A percentile compares a stretch with the other conserved stretches of the same genome.
Conservation (phyloP, 1,140 invertebrate genomes). For the Drosophila carrolli region DNA sequence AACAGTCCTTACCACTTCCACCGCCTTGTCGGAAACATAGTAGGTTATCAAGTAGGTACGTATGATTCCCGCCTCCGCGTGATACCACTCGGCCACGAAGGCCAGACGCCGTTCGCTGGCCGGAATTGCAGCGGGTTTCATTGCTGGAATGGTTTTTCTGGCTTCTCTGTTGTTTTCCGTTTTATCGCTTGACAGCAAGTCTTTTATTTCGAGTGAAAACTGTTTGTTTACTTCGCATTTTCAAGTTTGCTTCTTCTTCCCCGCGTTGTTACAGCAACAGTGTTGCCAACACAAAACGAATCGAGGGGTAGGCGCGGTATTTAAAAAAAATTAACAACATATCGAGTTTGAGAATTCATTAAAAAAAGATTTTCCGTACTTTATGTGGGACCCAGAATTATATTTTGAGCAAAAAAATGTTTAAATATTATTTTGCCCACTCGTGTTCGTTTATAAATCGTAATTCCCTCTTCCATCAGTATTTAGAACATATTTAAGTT, state of each 20-base stretch:
- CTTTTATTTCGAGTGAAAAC: conserved; percentile 22
- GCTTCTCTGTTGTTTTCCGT: not conserved
- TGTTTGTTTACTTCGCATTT: conserved; percentile 22
- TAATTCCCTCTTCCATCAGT: too few relatives aligned
- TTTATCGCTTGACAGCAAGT: conserved; percentile 5
- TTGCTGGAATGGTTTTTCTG: conserved; percentile 2
- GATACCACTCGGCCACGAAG: conserved; percentile 94
- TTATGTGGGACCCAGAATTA: too few relatives aligned
- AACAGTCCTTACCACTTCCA: conserved; percentile 89
- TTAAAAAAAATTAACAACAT: not conserved
- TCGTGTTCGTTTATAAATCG: too few relatives aligned
- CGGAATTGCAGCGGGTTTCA: conserved; percentile 24
- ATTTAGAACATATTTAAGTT: not conserved
- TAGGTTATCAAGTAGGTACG: conserved; percentile 91
- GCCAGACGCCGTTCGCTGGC: conserved; percentile 53
- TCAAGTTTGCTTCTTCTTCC: conserved; percentile 58
- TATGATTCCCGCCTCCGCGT: conserved; percentile 89
- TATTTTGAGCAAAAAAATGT: too few relatives aligned
- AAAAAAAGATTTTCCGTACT: too few relatives aligned
- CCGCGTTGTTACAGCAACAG: conserved; percentile 60
- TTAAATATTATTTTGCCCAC: too few relatives aligned
- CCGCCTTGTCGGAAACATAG: conserved; percentile 89
- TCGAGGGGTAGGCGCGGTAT: not conserved
- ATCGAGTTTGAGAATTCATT: too few relatives aligned
- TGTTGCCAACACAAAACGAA: conserved; percentile 18